Percentiles rank a stretch among this genome's conserved stretches.
Evolutionary conservation across 2,797 vertebrate genomes (phyloP).

Genomic region (Pseudochirops cupreus): DNA sequence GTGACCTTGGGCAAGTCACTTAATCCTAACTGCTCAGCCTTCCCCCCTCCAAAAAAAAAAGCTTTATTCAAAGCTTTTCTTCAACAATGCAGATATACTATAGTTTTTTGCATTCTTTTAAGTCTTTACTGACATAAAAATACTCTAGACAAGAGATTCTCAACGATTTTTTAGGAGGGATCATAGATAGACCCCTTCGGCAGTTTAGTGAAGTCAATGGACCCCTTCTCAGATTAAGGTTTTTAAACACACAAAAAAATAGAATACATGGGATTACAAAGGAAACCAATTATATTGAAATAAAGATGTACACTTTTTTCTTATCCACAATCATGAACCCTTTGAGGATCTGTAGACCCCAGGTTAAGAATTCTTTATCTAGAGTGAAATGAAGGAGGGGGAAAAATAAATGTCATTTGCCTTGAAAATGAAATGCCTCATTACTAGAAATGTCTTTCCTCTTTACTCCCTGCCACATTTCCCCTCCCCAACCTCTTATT

Average conservation of each 20-base stretch:
- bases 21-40: too few relatives aligned
- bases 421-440: constrained; percentile 35
- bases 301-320: neutral
- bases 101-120: neutral
- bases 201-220: neutral
- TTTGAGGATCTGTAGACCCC: neutral
- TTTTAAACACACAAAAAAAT: neutral
- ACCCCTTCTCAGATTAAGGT: neutral
- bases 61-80: neutral
- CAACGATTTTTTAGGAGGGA: neutral
- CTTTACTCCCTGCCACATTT: constrained; percentile 37
- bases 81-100: neutral
- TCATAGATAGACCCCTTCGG: neutral
- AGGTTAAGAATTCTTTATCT: neutral
- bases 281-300: neutral
- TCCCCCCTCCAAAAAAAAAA: too few relatives aligned
- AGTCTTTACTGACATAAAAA: neutral
- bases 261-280: neutral
- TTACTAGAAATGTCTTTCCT: constrained; percentile 48
- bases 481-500: constrained; percentile 57
- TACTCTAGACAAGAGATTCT: neutral
- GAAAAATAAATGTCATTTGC: neutral
- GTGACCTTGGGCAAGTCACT: too few relatives aligned
- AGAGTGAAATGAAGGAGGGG: neutral
- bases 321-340: neutral